These are phyloP conservation scores for Eupithecia inturbata DNA, from an alignment of 2,888 invertebrate species.

Conservation along the genomic window DNA sequence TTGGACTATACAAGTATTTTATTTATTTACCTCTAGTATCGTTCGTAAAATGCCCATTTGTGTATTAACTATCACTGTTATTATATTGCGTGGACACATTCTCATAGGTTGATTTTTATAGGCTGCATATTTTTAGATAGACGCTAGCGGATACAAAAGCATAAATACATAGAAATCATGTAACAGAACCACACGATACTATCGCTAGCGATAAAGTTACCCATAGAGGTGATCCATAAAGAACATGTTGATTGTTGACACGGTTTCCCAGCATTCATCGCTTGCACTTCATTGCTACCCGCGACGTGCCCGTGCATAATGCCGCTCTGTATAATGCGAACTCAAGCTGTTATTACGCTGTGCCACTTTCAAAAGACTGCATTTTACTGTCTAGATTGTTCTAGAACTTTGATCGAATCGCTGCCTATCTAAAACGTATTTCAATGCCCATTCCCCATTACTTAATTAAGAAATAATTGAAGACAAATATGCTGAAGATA, in stretches of 20 bases:
- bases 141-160: not conserved
- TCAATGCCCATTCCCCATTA: not conserved
- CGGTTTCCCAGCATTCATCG: conserved; percentile 22
- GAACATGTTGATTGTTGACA: conserved; percentile 32
- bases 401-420: not conserved
- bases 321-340: conserved; percentile 43
- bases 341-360: conserved; percentile 34
- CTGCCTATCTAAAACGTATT: not conserved
- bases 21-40: too few relatives aligned
- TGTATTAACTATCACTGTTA: too few relatives aligned
- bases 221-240: not conserved
- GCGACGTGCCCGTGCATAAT: conserved; percentile 50
- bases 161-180: not conserved
- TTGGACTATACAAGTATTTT: too few relatives aligned
- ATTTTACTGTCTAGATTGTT: not conserved
- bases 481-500: too few relatives aligned
- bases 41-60: too few relatives aligned
- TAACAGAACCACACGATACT: not conserved
- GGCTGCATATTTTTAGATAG: too few relatives aligned
- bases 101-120: too few relatives aligned
- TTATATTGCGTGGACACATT: too few relatives aligned
- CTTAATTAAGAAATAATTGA: too few relatives aligned
- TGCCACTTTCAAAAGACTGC: conserved; percentile 23
- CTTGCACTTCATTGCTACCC: conserved; percentile 48
- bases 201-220: not conserved